Evolutionary conservation across 1,140 invertebrate species (phyloP).

Genomic region (Zaprionus tsacasi): DNA sequence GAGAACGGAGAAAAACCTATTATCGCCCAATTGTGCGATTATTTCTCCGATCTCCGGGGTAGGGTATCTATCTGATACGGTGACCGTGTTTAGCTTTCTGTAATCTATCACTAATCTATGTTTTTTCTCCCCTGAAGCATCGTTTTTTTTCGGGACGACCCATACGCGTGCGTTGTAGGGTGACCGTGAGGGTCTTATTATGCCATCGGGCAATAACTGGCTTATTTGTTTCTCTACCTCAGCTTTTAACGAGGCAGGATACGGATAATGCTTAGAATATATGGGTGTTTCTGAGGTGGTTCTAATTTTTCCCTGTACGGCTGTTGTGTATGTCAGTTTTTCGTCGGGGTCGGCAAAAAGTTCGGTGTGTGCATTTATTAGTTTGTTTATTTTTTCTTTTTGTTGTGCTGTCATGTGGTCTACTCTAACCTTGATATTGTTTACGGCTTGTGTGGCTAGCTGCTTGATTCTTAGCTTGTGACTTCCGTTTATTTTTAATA

Average conservation of each 20-base stretch:
- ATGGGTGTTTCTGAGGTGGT: background rate
- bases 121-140: background rate
- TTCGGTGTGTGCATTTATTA: too few species aligned
- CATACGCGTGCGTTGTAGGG: conserved; percentile 1
- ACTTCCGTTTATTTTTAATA: background rate
- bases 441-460: conserved; percentile 4
- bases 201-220: background rate
- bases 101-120: conserved; percentile 5
- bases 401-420: conserved; percentile 4
- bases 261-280: background rate
- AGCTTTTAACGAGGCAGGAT: background rate
- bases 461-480: conserved; percentile 6
- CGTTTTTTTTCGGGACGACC: background rate
- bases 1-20: conserved; percentile 3
- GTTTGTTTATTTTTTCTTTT: too few species aligned
- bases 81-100: background rate
- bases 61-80: background rate
- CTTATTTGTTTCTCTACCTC: conserved; percentile 2
- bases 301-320: background rate
- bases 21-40: background rate
- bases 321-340: conserved; percentile 10
- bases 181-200: background rate
- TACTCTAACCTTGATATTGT: background rate
- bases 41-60: background rate
- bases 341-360: conserved; percentile 1